Percentiles rank a stretch among this genome's conserved stretches.
Conservation (phyloP, 2,113 vertebrate genomes). For the Cyprinus carpio region DNA sequence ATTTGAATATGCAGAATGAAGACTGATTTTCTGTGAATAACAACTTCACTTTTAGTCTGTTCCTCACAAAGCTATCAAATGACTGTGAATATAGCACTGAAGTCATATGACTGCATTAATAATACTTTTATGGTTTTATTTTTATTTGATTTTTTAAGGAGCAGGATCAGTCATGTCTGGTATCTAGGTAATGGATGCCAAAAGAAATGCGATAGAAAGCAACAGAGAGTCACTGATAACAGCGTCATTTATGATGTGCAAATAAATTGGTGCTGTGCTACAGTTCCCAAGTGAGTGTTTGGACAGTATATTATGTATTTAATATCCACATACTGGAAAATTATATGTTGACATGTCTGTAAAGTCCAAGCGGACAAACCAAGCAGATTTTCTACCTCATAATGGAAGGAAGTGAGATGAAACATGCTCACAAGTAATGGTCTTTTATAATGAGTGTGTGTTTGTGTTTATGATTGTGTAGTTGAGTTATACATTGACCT, state of each 20-base stretch:
- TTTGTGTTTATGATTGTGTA: conserved; percentile 34
- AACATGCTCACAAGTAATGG: not conserved
- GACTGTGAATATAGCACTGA: not conserved
- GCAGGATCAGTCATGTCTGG: not conserved
- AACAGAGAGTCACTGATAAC: not conserved
- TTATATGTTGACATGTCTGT: not conserved
- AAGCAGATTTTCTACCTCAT: not conserved
- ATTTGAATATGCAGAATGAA: not conserved
- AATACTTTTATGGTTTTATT: not conserved
- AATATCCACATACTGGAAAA: conserved; percentile 10
- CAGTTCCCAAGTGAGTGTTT: conserved; percentile 8
- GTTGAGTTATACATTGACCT: conserved; percentile 72
- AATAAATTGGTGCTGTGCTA: conserved; percentile 16
- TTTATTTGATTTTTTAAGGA: not conserved
- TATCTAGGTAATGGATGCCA: not conserved
- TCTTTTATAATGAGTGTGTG: not conserved
- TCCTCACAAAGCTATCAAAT: not conserved
- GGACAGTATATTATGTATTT: conserved; percentile 18
- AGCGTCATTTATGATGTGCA: conserved; percentile 10
- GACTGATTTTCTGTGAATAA: not conserved
- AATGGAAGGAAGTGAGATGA: conserved; percentile 10
- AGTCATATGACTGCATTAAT: not conserved
- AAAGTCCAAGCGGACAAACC: conserved; percentile 27
- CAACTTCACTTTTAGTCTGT: not conserved
- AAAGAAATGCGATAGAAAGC: not conserved